These are phyloP conservation scores for Phylloscopus whistleri DNA, from an alignment of 2,113 vertebrate species.

Conservation along the genomic window DNA sequence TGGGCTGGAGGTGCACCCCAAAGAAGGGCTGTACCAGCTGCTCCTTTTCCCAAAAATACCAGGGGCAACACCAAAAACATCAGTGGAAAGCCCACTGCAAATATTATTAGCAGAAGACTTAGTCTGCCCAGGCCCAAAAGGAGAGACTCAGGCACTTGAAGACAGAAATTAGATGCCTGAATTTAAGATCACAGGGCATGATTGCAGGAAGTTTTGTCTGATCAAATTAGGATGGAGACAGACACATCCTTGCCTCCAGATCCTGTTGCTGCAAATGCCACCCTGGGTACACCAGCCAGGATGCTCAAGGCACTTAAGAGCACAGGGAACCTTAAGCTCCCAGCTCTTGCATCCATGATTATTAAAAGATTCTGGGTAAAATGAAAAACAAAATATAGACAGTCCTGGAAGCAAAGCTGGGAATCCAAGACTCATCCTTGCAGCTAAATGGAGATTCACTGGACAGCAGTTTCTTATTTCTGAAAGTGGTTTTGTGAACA, in stretches of 20 bases:
- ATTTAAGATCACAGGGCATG: neutral
- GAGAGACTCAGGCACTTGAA: neutral
- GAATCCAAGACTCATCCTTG: neutral
- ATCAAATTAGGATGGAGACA: neutral
- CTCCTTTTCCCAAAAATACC: neutral
- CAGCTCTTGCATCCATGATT: neutral
- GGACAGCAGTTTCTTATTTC: constrained; percentile 30
- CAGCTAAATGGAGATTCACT: neutral
- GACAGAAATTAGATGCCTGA: neutral
- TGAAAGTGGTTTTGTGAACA: neutral
- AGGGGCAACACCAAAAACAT: neutral
- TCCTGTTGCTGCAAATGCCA: neutral
- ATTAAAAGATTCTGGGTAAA: neutral
- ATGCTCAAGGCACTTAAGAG: neutral
- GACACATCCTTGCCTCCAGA: neutral
- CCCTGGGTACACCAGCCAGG: neutral
- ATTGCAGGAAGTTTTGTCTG: neutral
- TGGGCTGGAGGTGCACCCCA: neutral
- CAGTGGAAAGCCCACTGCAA: neutral
- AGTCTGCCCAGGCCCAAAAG: neutral
- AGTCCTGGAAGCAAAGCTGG: neutral
- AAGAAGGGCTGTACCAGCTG: neutral
- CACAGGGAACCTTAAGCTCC: neutral
- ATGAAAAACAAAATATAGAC: neutral
- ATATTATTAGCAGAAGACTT: neutral